Percentiles rank a stretch among this genome's conserved stretches.
Evolutionary conservation across 2,797 vertebrate genomes (phyloP).

Genomic region (Eidolon dupreanum): DNA sequence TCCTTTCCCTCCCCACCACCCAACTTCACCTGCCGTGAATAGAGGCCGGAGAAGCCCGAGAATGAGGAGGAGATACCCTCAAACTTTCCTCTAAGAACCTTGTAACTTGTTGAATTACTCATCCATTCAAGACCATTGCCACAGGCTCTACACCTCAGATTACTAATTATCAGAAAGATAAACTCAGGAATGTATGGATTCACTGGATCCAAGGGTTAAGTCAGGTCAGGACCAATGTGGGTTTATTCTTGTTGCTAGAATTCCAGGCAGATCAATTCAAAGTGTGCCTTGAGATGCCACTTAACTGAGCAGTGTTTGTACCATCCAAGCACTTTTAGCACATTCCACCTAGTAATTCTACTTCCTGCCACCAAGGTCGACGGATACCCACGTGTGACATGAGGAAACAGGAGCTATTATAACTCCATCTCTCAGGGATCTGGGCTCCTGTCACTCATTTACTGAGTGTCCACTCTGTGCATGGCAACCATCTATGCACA

Average conservation of each 20-base stretch:
- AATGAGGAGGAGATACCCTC: neutral
- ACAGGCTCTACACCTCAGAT: neutral
- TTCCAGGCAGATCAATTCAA: neutral
- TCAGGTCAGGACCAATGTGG: neutral
- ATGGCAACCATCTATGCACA: neutral
- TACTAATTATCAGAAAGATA: slow-evolving; percentile 42
- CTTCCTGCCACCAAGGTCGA: neutral
- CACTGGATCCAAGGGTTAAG: neutral
- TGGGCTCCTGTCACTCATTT: neutral
- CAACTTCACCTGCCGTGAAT: neutral
- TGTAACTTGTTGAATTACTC: neutral
- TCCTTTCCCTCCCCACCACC: neutral
- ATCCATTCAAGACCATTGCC: slow-evolving; percentile 36
- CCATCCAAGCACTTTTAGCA: neutral
- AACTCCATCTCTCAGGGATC: neutral
- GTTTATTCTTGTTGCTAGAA: neutral
- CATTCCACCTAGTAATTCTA: neutral
- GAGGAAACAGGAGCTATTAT: neutral
- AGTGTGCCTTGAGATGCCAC: neutral
- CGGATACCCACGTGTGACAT: neutral
- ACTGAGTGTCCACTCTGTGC: neutral
- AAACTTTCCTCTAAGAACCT: slow-evolving; percentile 4
- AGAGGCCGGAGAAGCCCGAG: neutral
- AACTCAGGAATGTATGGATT: slow-evolving; percentile 37
- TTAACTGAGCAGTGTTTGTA: neutral